Conservation (phyloP, 2,888 invertebrate genomes). For the Andrena trimmerana region DNA sequence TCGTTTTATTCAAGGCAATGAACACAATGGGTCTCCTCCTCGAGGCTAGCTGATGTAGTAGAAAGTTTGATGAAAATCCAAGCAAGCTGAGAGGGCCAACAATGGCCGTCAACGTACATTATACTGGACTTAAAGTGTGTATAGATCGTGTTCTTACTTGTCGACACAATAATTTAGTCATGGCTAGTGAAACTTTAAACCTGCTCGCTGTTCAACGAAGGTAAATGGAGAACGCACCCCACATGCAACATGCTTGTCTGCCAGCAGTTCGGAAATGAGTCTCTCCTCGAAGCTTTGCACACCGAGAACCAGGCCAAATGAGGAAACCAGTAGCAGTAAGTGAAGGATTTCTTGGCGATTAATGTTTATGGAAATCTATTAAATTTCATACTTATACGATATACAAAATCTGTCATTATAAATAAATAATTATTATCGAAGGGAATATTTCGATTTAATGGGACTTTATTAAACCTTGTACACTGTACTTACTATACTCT, state of each 20-base stretch:
- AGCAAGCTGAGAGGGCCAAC: constrained; percentile 11
- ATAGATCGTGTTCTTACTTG: constrained; percentile 28
- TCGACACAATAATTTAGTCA: constrained; percentile 15
- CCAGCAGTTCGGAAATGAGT: constrained; percentile 20
- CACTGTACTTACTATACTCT: no score
- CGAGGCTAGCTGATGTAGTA: constrained; percentile 10
- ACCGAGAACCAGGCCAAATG: constrained; percentile 1
- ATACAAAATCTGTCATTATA: not conserved
- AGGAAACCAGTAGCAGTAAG: not conserved
- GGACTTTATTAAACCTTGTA: no score
- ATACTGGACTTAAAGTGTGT: constrained; percentile 17
- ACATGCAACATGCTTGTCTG: constrained; percentile 15
- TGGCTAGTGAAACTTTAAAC: constrained; percentile 33
- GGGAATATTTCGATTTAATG: no score
- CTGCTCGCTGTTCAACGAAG: constrained; percentile 15
- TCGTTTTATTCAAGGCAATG: constrained; percentile 18
- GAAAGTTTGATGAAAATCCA: constrained; percentile 39
- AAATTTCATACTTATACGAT: not conserved
- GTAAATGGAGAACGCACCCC: constrained; percentile 28
- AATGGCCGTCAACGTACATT: constrained; percentile 22
- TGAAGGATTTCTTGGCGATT: not conserved
- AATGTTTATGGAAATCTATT: not conserved
- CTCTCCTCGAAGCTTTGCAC: not conserved
- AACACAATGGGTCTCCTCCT: constrained; percentile 8
- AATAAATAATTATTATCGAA: no score